Conservation (phyloP, 2,888 invertebrate species). For the Elmis aenea region DNA sequence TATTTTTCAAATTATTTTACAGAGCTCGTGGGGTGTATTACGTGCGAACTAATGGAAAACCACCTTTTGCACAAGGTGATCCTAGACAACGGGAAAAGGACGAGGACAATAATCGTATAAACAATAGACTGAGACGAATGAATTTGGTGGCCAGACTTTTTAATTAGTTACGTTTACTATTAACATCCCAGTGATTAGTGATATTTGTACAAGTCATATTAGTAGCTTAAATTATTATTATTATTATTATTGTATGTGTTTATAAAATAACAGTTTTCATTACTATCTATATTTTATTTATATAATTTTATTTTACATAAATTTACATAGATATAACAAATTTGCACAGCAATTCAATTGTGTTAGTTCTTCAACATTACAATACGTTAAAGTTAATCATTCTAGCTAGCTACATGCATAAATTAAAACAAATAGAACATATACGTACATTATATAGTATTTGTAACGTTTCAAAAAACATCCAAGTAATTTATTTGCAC, state of each 20-base stretch:
- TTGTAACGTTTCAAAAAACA: conserved; percentile 14
- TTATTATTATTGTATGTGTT: too few species aligned
- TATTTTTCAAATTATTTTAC: conserved; percentile 19
- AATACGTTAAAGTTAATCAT: too few species aligned
- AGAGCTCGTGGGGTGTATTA: conserved; percentile 84
- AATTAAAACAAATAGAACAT: conserved; percentile 11
- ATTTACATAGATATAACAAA: conserved; percentile 12
- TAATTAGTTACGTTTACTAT: too few species aligned
- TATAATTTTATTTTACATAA: conserved; percentile 16
- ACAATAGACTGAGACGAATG: too few species aligned
- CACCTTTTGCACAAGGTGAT: conserved; percentile 80
- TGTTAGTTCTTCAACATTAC: too few species aligned
- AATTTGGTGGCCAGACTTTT: too few species aligned
- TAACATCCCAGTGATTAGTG: too few species aligned
- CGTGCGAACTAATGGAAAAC: conserved; percentile 77
- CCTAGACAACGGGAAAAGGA: conserved; percentile 52
- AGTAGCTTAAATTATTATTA: too few species aligned
- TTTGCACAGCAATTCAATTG: conserved; percentile 16
- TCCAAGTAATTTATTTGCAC: conserved; percentile 13
- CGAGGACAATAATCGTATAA: too few species aligned
- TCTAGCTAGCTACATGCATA: too few species aligned
- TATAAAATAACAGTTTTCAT: too few species aligned
- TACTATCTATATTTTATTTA: conserved; percentile 5
- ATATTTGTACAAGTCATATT: too few species aligned
- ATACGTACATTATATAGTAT: conserved; percentile 11